A percentile compares a stretch with the other conserved stretches of the same genome.
These are phyloP conservation scores for Nymphalis polychloros DNA, from an alignment of 2,888 invertebrate species.

Conservation along the genomic window DNA sequence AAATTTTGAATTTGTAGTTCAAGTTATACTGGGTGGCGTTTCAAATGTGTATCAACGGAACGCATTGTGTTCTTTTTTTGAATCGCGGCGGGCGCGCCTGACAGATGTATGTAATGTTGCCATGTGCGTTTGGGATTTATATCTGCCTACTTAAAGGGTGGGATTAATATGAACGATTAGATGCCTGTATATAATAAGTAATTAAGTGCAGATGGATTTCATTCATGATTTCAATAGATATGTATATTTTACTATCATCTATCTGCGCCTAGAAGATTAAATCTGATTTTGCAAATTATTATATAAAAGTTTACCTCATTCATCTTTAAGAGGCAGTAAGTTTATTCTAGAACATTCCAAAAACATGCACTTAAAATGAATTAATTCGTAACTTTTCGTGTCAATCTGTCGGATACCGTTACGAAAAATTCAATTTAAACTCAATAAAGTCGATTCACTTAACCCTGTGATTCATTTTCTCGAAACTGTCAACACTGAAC, in stretches of 20 bases:
- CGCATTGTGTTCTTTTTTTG: conserved; percentile 71
- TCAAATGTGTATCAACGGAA: conserved; percentile 68
- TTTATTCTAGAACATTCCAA: no score
- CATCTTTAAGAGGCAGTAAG: no score
- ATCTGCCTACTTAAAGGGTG: conserved; percentile 43
- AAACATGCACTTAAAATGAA: not conserved
- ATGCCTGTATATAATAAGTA: conserved; percentile 31
- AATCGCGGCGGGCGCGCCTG: conserved; percentile 69
- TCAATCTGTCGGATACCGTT: conserved; percentile 34
- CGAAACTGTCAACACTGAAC: conserved; percentile 44
- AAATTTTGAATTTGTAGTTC: conserved; percentile 33
- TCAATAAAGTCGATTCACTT: conserved; percentile 34
- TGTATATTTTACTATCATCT: not conserved
- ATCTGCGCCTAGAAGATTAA: no score
- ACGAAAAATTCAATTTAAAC: conserved; percentile 33
- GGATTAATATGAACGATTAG: conserved; percentile 39
- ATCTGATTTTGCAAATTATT: no score
- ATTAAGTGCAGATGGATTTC: conserved; percentile 15
- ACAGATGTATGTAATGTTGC: conserved; percentile 77
- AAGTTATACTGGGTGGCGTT: conserved; percentile 42
- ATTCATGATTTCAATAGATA: not conserved
- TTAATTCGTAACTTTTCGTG: conserved; percentile 21
- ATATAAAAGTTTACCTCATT: no score
- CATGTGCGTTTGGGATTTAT: conserved; percentile 69
- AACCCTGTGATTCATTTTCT: conserved; percentile 39